phyloP scores from a whole-genome alignment of 2,888 invertebrate species.

The Apamea crenata region DNA sequence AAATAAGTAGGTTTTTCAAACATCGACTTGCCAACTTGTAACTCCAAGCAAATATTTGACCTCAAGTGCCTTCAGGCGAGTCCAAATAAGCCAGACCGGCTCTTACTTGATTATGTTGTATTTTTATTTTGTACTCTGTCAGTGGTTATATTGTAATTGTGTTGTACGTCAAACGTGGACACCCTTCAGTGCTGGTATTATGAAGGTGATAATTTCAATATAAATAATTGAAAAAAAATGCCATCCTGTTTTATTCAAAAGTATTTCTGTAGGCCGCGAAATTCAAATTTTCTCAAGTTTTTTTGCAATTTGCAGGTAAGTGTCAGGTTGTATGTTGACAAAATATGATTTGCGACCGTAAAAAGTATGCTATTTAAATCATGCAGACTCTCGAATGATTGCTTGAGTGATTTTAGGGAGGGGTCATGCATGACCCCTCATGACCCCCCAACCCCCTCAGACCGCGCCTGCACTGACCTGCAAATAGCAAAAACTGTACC shows the following conservation, averaged over 20 bases:
- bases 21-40: conserved; percentile 81
- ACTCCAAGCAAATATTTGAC: conserved; percentile 82
- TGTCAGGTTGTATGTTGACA: too few relatives aligned
- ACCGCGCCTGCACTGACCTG: too few relatives aligned
- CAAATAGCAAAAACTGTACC: too few relatives aligned
- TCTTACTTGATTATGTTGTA: conserved; percentile 67
- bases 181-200: conserved; percentile 87
- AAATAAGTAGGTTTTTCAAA: conserved; percentile 37
- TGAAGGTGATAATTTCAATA: conserved; percentile 90
- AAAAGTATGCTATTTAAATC: too few relatives aligned
- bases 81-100: conserved; percentile 82
- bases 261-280: too few relatives aligned
- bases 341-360: too few relatives aligned
- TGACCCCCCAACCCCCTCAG: too few relatives aligned
- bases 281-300: too few relatives aligned
- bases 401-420: too few relatives aligned
- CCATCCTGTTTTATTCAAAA: conserved; percentile 67
- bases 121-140: conserved; percentile 74
- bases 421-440: too few relatives aligned
- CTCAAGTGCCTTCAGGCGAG: conserved; percentile 89
- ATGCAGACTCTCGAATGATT: too few relatives aligned
- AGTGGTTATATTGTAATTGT: conserved; percentile 83
- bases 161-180: conserved; percentile 89
- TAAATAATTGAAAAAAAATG: conserved; percentile 82
- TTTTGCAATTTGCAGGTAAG: too few relatives aligned